Percentiles rank a stretch among this genome's conserved stretches.
Evolutionary conservation across 2,113 vertebrate genomes (phyloP).

Genomic region (Tragelaphus strepsiceros): DNA sequence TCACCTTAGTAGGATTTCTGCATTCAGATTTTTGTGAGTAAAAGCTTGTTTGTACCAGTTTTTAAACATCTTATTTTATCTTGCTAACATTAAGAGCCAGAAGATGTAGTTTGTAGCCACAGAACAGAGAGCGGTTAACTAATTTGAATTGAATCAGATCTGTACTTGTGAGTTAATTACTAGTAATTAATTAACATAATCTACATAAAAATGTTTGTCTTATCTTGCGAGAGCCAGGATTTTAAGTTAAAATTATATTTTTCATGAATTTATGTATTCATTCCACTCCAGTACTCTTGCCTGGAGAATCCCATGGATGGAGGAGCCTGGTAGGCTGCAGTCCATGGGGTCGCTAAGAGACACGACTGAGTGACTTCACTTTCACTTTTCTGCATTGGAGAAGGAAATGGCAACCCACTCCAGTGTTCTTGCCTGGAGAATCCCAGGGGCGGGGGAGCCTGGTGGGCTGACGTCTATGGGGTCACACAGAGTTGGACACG

Average conservation of each 20-base stretch:
- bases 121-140: background rate
- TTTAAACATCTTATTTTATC: background rate
- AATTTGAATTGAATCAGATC: background rate
- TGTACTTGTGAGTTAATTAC: background rate
- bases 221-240: background rate
- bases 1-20: background rate
- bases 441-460: no score
- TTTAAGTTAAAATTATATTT: background rate
- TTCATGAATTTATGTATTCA: background rate
- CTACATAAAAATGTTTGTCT: background rate
- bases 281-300: background rate
- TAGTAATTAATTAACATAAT: background rate
- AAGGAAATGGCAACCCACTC: no score
- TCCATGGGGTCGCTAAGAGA: background rate
- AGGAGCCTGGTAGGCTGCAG: background rate
- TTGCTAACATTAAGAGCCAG: background rate
- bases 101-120: background rate
- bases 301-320: background rate
- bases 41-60: background rate
- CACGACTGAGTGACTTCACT: background rate
- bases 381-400: background rate
- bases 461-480: no score
- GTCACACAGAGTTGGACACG: accelerated
- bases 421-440: no score
- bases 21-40: background rate